Base-by-base conservation (phyloP, 2,888 invertebrate species). In the Plutella xylostella region DNA sequence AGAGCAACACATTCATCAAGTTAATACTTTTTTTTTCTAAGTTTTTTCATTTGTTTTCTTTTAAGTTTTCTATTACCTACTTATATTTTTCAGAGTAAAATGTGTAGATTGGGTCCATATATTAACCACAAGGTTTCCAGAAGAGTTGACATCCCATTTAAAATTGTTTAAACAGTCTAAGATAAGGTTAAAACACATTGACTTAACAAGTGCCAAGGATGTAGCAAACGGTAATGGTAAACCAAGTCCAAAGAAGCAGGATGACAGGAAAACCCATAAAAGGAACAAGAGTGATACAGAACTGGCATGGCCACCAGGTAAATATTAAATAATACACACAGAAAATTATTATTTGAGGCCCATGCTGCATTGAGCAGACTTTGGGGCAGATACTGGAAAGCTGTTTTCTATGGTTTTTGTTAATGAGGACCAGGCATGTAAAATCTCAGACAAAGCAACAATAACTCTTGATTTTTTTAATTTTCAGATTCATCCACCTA, bases 61-160 rank as follows among this genome's bases (percentile, higher is more conserved):
- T n/a, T n/a, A n/a, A n/a, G n/a, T n/a, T n/a, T n/a, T n/a, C n/a
- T n/a, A n/a, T n/a, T n/a, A n/a, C n/a, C n/a, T n/a, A n/a, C 4
- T 28, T 28, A 4, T 12, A 28, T 34, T 48, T 68, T 69, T 39
- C 58, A 83, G 83, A 60, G 68, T 93, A 38, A 94, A 94, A 85
- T 90, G 92, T 63, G 91, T 96, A 12, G 94, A 97, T 71, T 95
- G 96, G 94, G 91, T 94, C 57, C 91, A 93, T 30, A 92, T 93
- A 58, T 85, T 96, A 48, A 95, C 96, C 17, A 93, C 93, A 25
- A 87, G 90, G 51, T 86, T 96, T 48, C 94, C 97, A 1, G 96
- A 97, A 72, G 96, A 96, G 74, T 88, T 94, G 51, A 96, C 95
- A 1, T 91, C 92, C 20, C 97, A 97, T 77, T 87, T 97, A 53